A percentile compares a stretch with the other conserved stretches of the same genome.
Evolutionary conservation across 2,113 vertebrate genomes (phyloP).

Genomic region (Cisticola juncidis): DNA sequence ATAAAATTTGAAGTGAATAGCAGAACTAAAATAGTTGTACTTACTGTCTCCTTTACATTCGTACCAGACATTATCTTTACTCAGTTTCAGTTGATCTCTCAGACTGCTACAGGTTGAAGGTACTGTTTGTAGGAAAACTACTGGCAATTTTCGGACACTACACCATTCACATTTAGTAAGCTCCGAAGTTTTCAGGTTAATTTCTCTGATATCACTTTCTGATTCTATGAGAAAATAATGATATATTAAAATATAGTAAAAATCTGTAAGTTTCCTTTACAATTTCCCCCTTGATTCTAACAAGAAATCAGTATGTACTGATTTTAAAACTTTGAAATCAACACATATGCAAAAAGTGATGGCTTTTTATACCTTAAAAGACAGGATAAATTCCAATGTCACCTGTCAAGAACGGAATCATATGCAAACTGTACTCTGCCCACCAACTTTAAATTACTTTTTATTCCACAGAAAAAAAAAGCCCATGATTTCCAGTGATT

Average conservation of each 20-base stretch:
- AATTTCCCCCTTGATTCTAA: background rate
- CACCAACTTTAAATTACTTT: background rate
- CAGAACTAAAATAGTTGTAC: conserved; percentile 36
- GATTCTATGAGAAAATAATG: conserved; percentile 54
- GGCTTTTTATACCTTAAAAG: background rate
- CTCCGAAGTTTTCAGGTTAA: conserved; percentile 86
- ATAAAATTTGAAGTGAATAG: background rate
- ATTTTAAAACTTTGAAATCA: background rate
- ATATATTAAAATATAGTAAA: background rate
- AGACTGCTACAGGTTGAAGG: conserved; percentile 82
- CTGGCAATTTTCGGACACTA: conserved; percentile 88
- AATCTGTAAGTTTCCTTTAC: background rate
- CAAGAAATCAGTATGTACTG: background rate
- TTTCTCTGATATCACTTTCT: conserved; percentile 72
- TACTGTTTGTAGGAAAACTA: conserved; percentile 89
- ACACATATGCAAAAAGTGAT: background rate
- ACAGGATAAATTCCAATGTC: background rate
- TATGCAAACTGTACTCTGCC: background rate
- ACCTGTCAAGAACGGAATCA: background rate
- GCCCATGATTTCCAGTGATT: background rate
- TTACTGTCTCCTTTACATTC: conserved; percentile 85
- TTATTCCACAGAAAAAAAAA: background rate
- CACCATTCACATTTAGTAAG: conserved; percentile 96
- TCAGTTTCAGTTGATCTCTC: conserved; percentile 86
- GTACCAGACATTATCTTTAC: conserved; percentile 83